phyloP scores from a whole-genome alignment of 2,797 vertebrate species.

The Rhinogobio ventralis region DNA sequence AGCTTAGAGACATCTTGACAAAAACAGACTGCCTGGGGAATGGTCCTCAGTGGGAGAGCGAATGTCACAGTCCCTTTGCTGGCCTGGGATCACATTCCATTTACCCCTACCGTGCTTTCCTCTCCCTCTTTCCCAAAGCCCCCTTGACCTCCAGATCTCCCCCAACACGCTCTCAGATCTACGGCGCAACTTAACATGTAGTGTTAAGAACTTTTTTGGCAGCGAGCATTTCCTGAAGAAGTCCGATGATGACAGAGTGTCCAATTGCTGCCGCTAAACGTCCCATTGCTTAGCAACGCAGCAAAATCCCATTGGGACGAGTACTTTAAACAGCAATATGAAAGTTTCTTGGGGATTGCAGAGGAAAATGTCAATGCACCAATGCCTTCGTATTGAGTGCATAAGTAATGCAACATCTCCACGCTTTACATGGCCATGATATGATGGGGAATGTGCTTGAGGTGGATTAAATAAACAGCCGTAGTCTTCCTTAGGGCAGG shows the following conservation, averaged over 20 bases:
- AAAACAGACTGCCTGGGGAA: conserved; percentile 88
- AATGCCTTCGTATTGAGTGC: not conserved
- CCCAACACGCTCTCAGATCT: conserved; percentile 66
- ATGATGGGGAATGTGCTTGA: conserved; percentile 41
- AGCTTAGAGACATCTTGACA: conserved; percentile 79
- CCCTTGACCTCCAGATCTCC: conserved; percentile 70
- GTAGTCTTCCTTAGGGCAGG: conserved; percentile 32
- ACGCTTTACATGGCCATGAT: conserved; percentile 21
- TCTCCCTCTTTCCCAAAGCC: conserved; percentile 80
- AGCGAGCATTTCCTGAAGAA: conserved; percentile 54
- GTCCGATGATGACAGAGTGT: conserved; percentile 68
- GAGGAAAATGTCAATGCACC: not conserved
- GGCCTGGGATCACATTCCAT: conserved; percentile 84
- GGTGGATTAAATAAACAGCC: conserved; percentile 46
- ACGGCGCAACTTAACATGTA: conserved; percentile 62
- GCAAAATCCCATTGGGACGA: conserved; percentile 38
- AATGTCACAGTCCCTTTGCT: conserved; percentile 76
- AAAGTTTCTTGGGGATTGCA: conserved; percentile 17
- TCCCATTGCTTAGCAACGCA: conserved; percentile 58
- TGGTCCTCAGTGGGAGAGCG: conserved; percentile 73
- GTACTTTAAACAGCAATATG: conserved; percentile 33
- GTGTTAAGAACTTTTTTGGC: conserved; percentile 63
- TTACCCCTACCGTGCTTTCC: conserved; percentile 76
- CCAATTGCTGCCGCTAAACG: conserved; percentile 56
- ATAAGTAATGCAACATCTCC: not conserved